phyloP scores from a whole-genome alignment of 2,797 vertebrate species.

The Lithobates pipiens region DNA sequence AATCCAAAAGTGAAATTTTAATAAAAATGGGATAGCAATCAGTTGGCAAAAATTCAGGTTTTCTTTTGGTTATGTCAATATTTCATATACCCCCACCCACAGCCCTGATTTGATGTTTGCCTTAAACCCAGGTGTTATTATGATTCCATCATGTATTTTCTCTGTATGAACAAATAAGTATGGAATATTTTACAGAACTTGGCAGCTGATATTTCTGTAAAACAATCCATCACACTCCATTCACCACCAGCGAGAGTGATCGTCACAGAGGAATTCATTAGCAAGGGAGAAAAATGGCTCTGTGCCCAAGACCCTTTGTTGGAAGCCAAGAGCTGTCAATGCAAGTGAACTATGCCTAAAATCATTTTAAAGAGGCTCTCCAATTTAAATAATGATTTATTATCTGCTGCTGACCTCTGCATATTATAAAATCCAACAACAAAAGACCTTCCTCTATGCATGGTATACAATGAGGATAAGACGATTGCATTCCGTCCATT shows the following conservation, averaged over 20 bases:
- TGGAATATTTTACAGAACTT: slow-evolving; percentile 38
- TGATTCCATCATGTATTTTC: slow-evolving; percentile 42
- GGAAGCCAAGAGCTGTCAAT: slow-evolving; percentile 45
- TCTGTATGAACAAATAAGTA: slow-evolving; percentile 21
- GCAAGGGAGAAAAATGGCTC: slow-evolving; percentile 44
- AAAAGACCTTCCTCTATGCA: too few relatives aligned
- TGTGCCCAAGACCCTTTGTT: slow-evolving; percentile 26
- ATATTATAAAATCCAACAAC: too few relatives aligned
- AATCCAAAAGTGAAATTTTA: too few relatives aligned
- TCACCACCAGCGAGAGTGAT: slow-evolving; percentile 21
- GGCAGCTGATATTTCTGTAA: slow-evolving; percentile 50
- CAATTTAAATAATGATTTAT: neutral
- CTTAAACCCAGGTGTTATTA: slow-evolving; percentile 23
- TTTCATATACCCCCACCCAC: neutral
- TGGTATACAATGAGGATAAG: too few relatives aligned
- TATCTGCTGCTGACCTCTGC: neutral
- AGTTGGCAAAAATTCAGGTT: too few relatives aligned
- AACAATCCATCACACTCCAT: slow-evolving; percentile 43
- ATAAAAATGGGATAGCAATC: too few relatives aligned
- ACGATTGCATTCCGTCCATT: too few relatives aligned
- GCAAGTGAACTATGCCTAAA: slow-evolving; percentile 40
- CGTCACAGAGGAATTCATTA: slow-evolving; percentile 54
- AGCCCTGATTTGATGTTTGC: neutral
- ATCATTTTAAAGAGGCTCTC: slow-evolving; percentile 4
- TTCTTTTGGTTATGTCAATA: neutral